Conservation (phyloP, 2,113 vertebrate genomes). For the Pandion haliaetus region DNA sequence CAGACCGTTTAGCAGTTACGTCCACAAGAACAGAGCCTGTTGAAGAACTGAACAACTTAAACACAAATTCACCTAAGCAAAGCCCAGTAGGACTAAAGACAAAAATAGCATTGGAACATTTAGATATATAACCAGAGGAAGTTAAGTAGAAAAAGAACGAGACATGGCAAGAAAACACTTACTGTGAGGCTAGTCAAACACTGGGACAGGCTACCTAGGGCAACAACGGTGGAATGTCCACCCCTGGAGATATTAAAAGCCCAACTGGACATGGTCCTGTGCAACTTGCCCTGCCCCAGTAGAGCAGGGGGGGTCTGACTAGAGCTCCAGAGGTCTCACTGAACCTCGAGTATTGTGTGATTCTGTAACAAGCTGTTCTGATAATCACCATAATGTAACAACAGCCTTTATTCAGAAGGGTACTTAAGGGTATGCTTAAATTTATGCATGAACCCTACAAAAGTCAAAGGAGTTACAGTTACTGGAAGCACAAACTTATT, state of each 20-base stretch:
- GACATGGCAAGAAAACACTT: background rate
- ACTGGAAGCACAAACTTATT: background rate
- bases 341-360: background rate
- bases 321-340: background rate
- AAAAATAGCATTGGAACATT: background rate
- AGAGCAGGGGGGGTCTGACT: background rate
- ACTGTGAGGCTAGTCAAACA: background rate
- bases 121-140: background rate
- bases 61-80: background rate
- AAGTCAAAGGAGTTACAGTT: background rate
- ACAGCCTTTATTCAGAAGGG: background rate
- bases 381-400: background rate
- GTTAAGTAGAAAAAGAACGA: background rate
- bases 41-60: background rate
- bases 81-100: background rate
- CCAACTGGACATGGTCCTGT: background rate
- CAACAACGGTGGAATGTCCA: background rate
- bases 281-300: background rate
- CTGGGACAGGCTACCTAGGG: background rate
- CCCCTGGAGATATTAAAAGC: background rate
- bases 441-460: background rate
- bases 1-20: background rate
- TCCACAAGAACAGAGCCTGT: background rate
- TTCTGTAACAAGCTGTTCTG: background rate
- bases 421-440: background rate